Base-by-base conservation (phyloP, 2,797 vertebrate species). In the Erpetoichthys calabaricus region DNA sequence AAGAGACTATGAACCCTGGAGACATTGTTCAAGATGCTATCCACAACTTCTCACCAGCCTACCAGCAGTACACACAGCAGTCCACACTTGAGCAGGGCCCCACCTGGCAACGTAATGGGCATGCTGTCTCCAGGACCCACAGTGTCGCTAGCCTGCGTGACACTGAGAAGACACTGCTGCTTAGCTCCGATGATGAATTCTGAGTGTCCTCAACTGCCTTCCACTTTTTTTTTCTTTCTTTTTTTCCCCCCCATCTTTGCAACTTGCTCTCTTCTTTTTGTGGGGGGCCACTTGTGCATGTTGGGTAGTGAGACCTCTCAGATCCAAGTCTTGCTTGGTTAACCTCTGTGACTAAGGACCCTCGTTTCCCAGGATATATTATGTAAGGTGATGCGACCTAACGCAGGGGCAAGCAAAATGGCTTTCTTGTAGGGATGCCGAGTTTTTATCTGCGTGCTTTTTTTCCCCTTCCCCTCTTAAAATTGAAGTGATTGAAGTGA, bases 31-130 rank as follows among this genome's bases (percentile, higher is more conserved):
- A 98, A 66, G 96, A 99, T 1, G 95, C 94, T 44, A 97, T 99
- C 80, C 92, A 97, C 72, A 99, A 99, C 83, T 99, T 99, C 81
- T 99, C 95, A 0, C 95, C 95, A 0, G 94, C 95, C 56, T 99
- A 98, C 82, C 95, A 99, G 84, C 94, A 99, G 82, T 99, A 99
- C 81, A 99, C 94, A 0, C 95, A 99, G 70, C 95, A 99, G 81
- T 89, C 94, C 3, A 97, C 91, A 0, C 77, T 96, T 80, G 95
- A 99, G 79, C 85, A 79, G 0, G 80, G 80, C n/a, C 78, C 81
- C 0, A 51, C 74, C 55, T 82, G 85, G 83, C 83, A 79, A 51
- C 82, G 81, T 2, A 77, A 77, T 0, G 83, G 89, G 0, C 81
- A 85, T 0, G 56, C 86, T 6, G 74, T 84, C 51, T 80, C 81